phyloP scores from a whole-genome alignment of 2,113 vertebrate species.

The Daphoenositta chrysoptera region DNA sequence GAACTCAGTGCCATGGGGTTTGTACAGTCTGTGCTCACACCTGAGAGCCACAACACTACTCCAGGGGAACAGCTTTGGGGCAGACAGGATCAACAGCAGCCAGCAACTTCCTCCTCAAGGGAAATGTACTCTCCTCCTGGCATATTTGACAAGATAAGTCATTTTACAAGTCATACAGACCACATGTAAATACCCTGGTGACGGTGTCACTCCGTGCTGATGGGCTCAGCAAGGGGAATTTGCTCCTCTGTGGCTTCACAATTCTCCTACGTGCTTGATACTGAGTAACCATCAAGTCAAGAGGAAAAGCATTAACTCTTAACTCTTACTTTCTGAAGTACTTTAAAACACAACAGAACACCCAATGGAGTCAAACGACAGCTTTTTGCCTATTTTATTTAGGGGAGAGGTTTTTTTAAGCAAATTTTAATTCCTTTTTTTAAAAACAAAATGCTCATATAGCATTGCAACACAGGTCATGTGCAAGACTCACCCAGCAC shows the following conservation, averaged over 20 bases:
- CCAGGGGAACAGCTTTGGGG: background rate
- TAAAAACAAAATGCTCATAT: background rate
- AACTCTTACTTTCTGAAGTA: background rate
- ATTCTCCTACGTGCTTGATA: background rate
- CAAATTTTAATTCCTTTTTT: background rate
- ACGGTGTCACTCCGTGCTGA: fast-evolving
- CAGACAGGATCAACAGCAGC: fast-evolving
- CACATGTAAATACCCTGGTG: background rate
- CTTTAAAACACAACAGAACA: background rate
- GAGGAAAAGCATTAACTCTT: background rate
- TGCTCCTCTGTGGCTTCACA: background rate
- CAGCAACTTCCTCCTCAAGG: background rate
- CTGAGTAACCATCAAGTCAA: background rate
- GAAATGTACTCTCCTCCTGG: background rate
- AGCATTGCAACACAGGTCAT: background rate
- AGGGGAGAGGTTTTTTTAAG: background rate
- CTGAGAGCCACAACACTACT: background rate
- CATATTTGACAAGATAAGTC: background rate
- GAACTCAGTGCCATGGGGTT: fast-evolving
- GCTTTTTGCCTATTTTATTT: background rate
- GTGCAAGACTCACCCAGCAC: background rate
- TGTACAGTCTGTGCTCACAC: background rate
- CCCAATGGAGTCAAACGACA: background rate
- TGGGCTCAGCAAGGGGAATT: background rate
- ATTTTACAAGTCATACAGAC: background rate